These are phyloP conservation scores for Picus viridis DNA, from an alignment of 2,797 vertebrate species.

Conservation along the genomic window DNA sequence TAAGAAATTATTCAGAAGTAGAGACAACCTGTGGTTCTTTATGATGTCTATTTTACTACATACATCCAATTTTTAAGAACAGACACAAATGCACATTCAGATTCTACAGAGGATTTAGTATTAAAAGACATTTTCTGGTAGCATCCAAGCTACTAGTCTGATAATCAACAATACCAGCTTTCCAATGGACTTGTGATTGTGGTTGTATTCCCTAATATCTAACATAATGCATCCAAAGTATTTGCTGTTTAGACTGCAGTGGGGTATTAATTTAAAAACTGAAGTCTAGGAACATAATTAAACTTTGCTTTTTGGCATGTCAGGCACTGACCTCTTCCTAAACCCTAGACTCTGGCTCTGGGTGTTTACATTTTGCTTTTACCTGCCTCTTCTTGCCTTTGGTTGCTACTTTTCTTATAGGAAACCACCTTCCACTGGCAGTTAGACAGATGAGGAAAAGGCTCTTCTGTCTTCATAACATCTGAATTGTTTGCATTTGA, in stretches of 20 bases:
- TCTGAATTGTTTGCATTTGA: not conserved
- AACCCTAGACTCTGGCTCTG: not conserved
- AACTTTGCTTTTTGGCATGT: not conserved
- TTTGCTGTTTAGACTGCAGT: not conserved
- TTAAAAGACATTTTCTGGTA: not conserved
- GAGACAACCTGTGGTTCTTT: not conserved
- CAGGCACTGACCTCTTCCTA: not conserved
- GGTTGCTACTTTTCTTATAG: constrained; percentile 16
- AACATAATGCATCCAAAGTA: not conserved
- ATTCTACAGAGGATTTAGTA: not conserved
- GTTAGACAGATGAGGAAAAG: not conserved
- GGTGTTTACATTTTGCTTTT: constrained; percentile 23
- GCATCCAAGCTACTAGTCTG: not conserved
- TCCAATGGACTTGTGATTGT: not conserved
- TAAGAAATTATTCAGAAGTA: not conserved
- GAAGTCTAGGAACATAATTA: not conserved
- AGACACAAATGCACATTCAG: not conserved
- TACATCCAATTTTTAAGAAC: not conserved
- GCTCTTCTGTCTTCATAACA: not conserved
- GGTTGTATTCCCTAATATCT: not conserved
- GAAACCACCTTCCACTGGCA: constrained; percentile 36
- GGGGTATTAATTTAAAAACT: not conserved
- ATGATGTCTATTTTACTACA: not conserved
- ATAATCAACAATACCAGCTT: not conserved
- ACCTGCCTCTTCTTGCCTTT: constrained; percentile 42